Evolutionary conservation across 2,888 invertebrate genomes (phyloP).

Genomic region (Amphipoea lucens): DNA sequence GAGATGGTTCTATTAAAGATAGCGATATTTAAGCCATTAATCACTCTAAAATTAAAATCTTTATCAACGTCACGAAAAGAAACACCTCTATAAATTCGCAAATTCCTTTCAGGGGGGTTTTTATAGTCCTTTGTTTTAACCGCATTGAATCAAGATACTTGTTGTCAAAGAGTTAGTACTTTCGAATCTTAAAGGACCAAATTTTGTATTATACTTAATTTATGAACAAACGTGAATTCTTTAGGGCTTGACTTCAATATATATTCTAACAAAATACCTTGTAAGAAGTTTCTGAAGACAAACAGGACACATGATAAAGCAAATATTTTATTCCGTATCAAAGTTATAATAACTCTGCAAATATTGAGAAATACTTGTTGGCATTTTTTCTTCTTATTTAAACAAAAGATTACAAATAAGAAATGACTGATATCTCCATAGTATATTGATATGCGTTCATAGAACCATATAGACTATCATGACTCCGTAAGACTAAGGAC

Average conservation of each 20-base stretch:
- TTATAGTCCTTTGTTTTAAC: not conserved
- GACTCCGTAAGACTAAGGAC: constrained; percentile 26
- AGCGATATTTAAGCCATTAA: constrained; percentile 46
- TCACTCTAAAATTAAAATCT: constrained; percentile 43
- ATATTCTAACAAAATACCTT: not conserved
- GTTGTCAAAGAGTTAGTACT: not conserved
- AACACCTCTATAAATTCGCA: not conserved
- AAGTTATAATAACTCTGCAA: constrained; percentile 6
- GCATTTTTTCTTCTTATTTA: constrained; percentile 24
- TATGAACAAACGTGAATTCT: not conserved
- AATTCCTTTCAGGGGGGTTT: constrained; percentile 2
- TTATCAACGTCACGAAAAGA: constrained; percentile 35
- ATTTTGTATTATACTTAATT: not conserved
- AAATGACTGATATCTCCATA: constrained; percentile 23
- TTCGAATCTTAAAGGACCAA: not conserved
- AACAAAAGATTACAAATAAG: constrained; percentile 24
- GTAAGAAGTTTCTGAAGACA: not conserved
- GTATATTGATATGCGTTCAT: not conserved
- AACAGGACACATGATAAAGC: not conserved
- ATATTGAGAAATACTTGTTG: constrained; percentile 13
- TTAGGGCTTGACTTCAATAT: not conserved
- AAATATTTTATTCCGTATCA: constrained; percentile 14
- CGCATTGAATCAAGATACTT: not conserved
- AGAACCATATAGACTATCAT: constrained; percentile 28
- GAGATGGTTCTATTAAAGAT: constrained; percentile 53